These are phyloP conservation scores for Drosophila algonquin DNA, from an alignment of 2,888 invertebrate genomes.

Conservation along the genomic window DNA sequence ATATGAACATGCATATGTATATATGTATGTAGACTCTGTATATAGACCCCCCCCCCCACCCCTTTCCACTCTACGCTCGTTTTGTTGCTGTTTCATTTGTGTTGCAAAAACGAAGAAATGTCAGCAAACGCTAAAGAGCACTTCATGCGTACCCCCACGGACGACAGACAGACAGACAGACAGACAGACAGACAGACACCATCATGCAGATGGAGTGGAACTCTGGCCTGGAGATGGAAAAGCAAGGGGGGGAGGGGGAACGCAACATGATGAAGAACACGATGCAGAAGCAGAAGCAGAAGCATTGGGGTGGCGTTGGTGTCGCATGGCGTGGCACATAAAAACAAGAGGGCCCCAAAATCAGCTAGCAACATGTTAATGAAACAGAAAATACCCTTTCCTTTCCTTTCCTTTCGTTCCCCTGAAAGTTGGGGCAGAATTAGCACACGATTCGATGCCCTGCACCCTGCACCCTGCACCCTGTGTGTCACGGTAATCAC, in stretches of 20 bases:
- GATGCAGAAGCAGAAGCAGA: constrained; percentile 36
- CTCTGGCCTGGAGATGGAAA: background rate
- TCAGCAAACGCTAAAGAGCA: constrained; percentile 77
- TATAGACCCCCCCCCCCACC: background rate
- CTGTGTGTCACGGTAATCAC: background rate
- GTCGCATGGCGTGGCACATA: constrained; percentile 33
- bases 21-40: background rate
- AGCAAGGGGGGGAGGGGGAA: constrained; percentile 4
- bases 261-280: constrained; percentile 57
- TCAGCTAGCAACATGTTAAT: constrained; percentile 15
- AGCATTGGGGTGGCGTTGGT: constrained; percentile 21
- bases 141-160: constrained; percentile 47
- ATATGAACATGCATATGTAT: constrained; percentile 2
- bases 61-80: constrained; percentile 7
- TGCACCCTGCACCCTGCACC: background rate
- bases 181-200: background rate
- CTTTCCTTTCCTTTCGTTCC: too few species aligned
- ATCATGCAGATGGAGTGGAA: constrained; percentile 38
- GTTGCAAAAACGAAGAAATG: constrained; percentile 53
- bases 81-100: constrained; percentile 22
- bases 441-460: background rate
- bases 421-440: too few species aligned
- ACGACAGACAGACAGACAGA: constrained; percentile 26
- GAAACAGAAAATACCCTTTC: constrained; percentile 29
- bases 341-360: constrained; percentile 28